phyloP scores from a whole-genome alignment of 2,797 vertebrate genomes.

The Pipistrellus kuhlii region DNA sequence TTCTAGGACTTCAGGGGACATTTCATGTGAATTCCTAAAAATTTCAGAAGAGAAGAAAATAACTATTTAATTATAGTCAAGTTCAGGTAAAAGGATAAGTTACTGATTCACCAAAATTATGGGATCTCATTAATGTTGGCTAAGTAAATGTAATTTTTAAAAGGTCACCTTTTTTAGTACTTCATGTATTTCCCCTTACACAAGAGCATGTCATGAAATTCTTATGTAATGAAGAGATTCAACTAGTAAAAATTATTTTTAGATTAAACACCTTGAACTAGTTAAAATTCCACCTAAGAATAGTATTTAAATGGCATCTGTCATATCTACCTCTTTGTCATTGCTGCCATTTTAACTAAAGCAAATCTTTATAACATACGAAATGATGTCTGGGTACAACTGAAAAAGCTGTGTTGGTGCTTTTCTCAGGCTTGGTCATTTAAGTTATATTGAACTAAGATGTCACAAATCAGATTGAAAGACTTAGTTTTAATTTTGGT shows the following conservation, averaged over 20 bases:
- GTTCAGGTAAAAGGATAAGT: conserved; percentile 76
- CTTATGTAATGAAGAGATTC: conserved; percentile 67
- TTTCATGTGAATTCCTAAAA: conserved; percentile 82
- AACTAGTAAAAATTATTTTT: conserved; percentile 76
- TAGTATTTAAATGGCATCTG: conserved; percentile 74
- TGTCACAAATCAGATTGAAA: conserved; percentile 71
- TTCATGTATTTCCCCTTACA: conserved; percentile 67
- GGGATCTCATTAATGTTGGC: conserved; percentile 29
- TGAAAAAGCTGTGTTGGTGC: conserved; percentile 75
- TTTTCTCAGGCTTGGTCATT: conserved; percentile 68
- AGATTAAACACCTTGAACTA: conserved; percentile 73
- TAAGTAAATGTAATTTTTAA: conserved; percentile 69
- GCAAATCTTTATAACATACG: conserved; percentile 65
- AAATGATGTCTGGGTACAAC: conserved; percentile 67
- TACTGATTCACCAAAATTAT: conserved; percentile 64
- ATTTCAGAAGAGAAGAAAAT: conserved; percentile 67
- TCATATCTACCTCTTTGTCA: conserved; percentile 82
- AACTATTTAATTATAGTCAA: conserved; percentile 67
- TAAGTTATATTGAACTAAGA: conserved; percentile 52
- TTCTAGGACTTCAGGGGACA: conserved; percentile 86
- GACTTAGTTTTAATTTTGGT: conserved; percentile 36
- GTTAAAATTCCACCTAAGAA: conserved; percentile 73
- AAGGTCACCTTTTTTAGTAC: conserved; percentile 57
- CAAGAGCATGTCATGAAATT: conserved; percentile 65
- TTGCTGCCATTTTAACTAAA: conserved; percentile 75